phyloP scores from a whole-genome alignment of 1,140 invertebrate species.

The Macrobrachium rosenbergii region DNA sequence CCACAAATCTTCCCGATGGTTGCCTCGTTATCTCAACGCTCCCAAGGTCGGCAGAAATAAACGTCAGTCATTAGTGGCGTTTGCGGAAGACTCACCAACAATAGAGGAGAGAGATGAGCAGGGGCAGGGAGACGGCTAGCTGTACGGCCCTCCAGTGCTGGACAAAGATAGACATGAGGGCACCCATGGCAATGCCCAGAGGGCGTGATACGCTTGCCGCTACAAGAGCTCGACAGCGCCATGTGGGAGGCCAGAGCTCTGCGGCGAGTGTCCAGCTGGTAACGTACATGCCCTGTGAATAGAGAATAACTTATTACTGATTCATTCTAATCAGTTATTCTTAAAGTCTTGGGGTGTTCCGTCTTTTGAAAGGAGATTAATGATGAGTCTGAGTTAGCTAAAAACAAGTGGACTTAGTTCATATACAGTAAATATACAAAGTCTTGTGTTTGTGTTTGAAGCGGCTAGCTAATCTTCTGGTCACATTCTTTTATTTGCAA shows the following conservation, averaged over 20 bases:
- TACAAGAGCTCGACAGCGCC: slow-evolving; percentile 72
- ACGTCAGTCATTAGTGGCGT: neutral
- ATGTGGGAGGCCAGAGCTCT: slow-evolving; percentile 73
- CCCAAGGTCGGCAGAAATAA: too few relatives aligned
- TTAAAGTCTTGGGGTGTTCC: neutral
- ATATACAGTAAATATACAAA: too few relatives aligned
- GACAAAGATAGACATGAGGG: slow-evolving; percentile 71
- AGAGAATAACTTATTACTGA: neutral
- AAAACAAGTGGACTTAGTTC: too few relatives aligned
- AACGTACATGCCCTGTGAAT: slow-evolving; percentile 67
- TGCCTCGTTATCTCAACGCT: too few relatives aligned
- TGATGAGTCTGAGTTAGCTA: too few relatives aligned
- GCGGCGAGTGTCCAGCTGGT: slow-evolving; percentile 71
- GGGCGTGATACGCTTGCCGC: slow-evolving; percentile 71
- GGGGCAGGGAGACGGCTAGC: slow-evolving; percentile 71
- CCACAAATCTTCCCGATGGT: too few relatives aligned
- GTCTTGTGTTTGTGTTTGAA: neutral
- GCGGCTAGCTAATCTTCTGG: too few relatives aligned
- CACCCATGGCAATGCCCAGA: slow-evolving; percentile 70
- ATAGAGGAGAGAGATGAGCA: slow-evolving; percentile 70
- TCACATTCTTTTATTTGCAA: neutral
- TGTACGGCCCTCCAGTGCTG: slow-evolving; percentile 73
- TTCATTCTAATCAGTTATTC: too few relatives aligned
- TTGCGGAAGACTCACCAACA: slow-evolving; percentile 70
- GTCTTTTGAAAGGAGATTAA: neutral